Evolutionary conservation across 2,888 invertebrate species (phyloP).

Genomic region (Hesperia comma): DNA sequence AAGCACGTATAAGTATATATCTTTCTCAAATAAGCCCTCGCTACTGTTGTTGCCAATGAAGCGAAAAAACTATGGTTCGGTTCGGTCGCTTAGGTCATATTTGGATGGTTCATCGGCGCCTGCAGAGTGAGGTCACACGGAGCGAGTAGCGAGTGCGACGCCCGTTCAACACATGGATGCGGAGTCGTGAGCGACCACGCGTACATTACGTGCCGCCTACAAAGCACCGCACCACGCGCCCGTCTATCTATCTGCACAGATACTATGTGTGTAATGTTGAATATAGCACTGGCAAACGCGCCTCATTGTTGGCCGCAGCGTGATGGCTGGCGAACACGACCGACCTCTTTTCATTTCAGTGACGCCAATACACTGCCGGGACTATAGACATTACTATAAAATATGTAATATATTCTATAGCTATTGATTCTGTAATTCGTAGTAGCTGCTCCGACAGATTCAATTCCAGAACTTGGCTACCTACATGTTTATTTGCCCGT

Average conservation of each 20-base stretch:
- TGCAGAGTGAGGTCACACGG: conserved; percentile 70
- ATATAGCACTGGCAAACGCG: conserved; percentile 66
- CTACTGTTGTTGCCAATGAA: conserved; percentile 30
- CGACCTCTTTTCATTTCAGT: conserved; percentile 81
- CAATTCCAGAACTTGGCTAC: background rate
- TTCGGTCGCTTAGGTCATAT: conserved; percentile 60
- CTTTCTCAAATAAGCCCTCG: conserved; percentile 13
- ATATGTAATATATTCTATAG: background rate
- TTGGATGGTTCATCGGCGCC: conserved; percentile 64
- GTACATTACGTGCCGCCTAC: conserved; percentile 75
- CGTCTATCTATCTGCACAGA: conserved; percentile 60
- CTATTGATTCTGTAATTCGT: background rate
- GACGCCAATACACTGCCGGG: conserved; percentile 55
- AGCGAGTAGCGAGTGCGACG: conserved; percentile 67
- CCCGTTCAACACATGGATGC: conserved; percentile 65
- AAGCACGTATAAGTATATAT: background rate
- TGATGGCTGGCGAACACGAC: conserved; percentile 62
- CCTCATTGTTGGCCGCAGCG: conserved; percentile 69
- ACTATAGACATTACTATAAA: conserved; percentile 13
- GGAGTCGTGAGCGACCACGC: conserved; percentile 68
- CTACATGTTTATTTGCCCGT: background rate
- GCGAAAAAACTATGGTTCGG: conserved; percentile 44
- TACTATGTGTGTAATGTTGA: conserved; percentile 62
- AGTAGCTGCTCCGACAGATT: background rate
- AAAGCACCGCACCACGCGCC: conserved; percentile 51